Conservation (phyloP, 2,888 invertebrate species). For the Synanthedon andrenaeformis region DNA sequence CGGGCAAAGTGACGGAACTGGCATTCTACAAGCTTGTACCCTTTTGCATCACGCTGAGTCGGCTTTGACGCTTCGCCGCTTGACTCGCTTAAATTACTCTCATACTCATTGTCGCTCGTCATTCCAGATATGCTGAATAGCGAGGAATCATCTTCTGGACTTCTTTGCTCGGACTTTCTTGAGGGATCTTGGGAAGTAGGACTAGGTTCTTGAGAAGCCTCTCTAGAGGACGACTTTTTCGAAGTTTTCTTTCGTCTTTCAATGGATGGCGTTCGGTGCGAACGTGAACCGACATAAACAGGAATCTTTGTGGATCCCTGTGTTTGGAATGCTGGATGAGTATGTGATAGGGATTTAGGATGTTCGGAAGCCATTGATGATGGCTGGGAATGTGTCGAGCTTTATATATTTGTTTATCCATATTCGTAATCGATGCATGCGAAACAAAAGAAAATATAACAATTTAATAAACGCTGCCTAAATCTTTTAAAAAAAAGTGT, state of each 20-base stretch:
- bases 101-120: slow-evolving; percentile 70
- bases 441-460: slow-evolving; percentile 41
- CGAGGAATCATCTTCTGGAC: slow-evolving; percentile 68
- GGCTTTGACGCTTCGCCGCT: slow-evolving; percentile 62
- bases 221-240: slow-evolving; percentile 46
- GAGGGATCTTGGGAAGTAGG: slow-evolving; percentile 59
- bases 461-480: slow-evolving; percentile 14
- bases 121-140: slow-evolving; percentile 70
- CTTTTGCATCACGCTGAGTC: slow-evolving; percentile 59
- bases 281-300: slow-evolving; percentile 74
- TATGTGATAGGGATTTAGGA: slow-evolving; percentile 60
- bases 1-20: slow-evolving; percentile 53
- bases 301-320: slow-evolving; percentile 81
- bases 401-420: slow-evolving; percentile 40
- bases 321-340: slow-evolving; percentile 69
- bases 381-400: slow-evolving; percentile 68
- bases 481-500: slow-evolving; percentile 3
- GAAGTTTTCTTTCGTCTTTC: slow-evolving; percentile 42
- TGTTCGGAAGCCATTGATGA: slow-evolving; percentile 63
- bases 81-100: slow-evolving; percentile 67
- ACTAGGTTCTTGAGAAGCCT: slow-evolving; percentile 57
- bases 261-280: slow-evolving; percentile 67
- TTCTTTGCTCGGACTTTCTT: slow-evolving; percentile 63
- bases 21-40: slow-evolving; percentile 65
- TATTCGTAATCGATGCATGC: slow-evolving; percentile 55